Evolutionary conservation across 2,797 vertebrate species (phyloP).

Genomic region (Muraenolepis orangiensis): DNA sequence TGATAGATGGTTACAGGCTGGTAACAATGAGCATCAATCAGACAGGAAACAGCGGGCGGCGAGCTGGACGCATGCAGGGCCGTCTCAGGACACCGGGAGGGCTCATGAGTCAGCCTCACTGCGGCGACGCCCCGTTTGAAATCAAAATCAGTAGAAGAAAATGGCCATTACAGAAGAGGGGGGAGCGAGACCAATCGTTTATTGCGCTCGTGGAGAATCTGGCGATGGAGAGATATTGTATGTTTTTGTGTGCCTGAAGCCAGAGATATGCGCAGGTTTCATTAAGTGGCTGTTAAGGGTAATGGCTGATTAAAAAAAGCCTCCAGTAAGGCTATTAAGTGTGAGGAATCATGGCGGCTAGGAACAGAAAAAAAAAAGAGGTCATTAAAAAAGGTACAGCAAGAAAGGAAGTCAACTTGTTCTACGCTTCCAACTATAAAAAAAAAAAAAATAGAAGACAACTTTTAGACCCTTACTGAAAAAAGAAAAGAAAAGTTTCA

Average conservation of each 20-base stretch:
- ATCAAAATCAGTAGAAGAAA: conserved; percentile 39
- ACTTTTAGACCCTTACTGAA: conserved; percentile 32
- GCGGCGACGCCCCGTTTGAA: not conserved
- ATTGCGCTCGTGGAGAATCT: conserved; percentile 31
- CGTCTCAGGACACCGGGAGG: conserved; percentile 34
- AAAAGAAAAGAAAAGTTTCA: conserved; percentile 16
- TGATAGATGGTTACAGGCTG: not conserved
- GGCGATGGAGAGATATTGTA: conserved; percentile 29
- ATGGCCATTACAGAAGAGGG: conserved; percentile 29
- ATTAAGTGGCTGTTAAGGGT: conserved; percentile 41
- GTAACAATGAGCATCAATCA: not conserved
- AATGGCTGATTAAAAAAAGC: conserved; percentile 25
- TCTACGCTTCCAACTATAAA: not conserved
- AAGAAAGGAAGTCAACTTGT: not conserved
- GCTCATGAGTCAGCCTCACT: not conserved
- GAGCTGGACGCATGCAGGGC: not conserved
- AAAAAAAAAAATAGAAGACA: too few species aligned
- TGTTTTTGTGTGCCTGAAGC: conserved; percentile 9
- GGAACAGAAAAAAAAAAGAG: conserved; percentile 36
- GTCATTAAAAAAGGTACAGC: conserved; percentile 32
- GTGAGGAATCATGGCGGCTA: conserved; percentile 26
- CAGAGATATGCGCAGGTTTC: conserved; percentile 45
- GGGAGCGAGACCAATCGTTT: conserved; percentile 33
- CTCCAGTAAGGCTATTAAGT: conserved; percentile 30
- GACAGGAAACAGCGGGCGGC: too few species aligned